Base-by-base conservation (phyloP, 2,113 vertebrate genomes). In the Galemys pyrenaicus region DNA sequence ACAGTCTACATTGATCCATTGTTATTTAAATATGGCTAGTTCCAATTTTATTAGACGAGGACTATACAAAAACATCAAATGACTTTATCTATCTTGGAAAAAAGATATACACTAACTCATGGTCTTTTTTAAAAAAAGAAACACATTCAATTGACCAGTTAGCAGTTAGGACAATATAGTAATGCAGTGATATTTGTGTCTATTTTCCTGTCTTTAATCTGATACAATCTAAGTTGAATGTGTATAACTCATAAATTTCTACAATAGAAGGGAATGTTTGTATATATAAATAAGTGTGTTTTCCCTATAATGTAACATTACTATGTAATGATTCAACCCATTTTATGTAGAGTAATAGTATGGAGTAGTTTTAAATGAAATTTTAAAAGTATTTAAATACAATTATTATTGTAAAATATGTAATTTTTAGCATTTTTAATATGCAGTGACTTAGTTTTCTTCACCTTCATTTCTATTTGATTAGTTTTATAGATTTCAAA, bases 21-120 rank as follows among this genome's bases (percentile, higher is more conserved):
- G 46, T 91, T 60, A 74, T 81, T 71, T 71, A 62, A 73, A 28
- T 37, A 81, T 49, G 32, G 22, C 28, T 78, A 30, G 28, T 86
- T 91, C 78, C 30, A 82, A 26, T 68, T 71, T 91, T 85, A 67
- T 85, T 91, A 73, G 4, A 81, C 54, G 85, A 73, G 22, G 41
- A 44, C 15, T 32, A 22, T 78, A 73, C 75, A 75, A 89, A 6
- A 94, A 73, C 2, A 44, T 2, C 0, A 30, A 26, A 0, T 7
- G 60, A 28, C 68, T 71, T 94, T 26, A 19, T 54, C 11, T 71
- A n/a, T 58, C 58, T 96, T 46, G 9, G 30, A 58, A 32, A 19
- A 77, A 68, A 16, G 8, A 3, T 12, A 10, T 26, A 22, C 41
- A 5, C 5, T 90, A 8, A 46, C 22, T 78, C 6, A 7, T 20